Evolutionary conservation across 2,113 vertebrate species (phyloP).

Genomic region (Ochotona curzoniae): DNA sequence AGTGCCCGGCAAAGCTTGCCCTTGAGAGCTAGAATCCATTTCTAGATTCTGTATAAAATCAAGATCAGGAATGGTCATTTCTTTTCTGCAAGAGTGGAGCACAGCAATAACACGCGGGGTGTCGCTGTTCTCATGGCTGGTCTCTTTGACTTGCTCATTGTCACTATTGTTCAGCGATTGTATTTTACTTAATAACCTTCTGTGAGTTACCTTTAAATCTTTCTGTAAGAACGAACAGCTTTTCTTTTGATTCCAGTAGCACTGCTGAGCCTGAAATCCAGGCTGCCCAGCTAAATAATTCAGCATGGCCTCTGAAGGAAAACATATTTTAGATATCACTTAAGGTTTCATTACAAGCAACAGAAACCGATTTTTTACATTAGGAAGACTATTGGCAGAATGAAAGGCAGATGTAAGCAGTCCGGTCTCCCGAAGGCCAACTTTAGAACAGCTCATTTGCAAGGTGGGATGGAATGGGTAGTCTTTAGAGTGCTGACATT

Average conservation of each 20-base stretch:
- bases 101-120: background rate
- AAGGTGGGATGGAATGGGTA: background rate
- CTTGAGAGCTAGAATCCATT: background rate
- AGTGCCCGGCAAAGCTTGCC: background rate
- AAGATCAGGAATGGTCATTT: background rate
- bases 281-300: conserved; percentile 43
- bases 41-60: background rate
- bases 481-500: background rate
- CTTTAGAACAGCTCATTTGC: background rate
- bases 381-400: background rate
- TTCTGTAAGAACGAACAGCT: background rate
- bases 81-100: background rate
- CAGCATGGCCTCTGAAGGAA: background rate
- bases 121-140: background rate
- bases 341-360: background rate
- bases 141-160: background rate
- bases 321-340: conserved; percentile 27
- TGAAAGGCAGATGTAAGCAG: background rate
- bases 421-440: background rate
- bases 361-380: background rate
- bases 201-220: background rate
- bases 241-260: background rate
- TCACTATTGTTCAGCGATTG: background rate
- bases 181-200: background rate
- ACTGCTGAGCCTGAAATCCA: background rate